Evolutionary conservation across 2,113 vertebrate species (phyloP).

Genomic region (Ciconia boyciana): DNA sequence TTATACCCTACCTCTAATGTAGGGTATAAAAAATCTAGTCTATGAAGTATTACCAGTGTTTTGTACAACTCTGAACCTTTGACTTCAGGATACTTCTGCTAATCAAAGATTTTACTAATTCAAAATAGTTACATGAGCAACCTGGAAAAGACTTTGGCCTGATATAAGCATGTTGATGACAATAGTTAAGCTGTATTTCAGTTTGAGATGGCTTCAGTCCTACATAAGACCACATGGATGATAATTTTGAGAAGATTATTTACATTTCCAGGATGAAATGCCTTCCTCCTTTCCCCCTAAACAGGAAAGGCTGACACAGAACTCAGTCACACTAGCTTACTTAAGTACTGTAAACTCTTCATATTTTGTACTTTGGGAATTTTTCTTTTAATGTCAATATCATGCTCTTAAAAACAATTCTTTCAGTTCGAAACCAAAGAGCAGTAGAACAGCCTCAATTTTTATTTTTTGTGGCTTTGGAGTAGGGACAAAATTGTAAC

Average conservation of each 20-base stretch:
- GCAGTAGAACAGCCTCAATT: background rate
- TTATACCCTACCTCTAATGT: background rate
- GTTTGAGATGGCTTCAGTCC: background rate
- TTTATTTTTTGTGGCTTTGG: background rate
- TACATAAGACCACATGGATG: background rate
- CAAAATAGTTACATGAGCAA: constrained; percentile 9
- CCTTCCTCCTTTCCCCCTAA: background rate
- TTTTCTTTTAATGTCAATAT: background rate
- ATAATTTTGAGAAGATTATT: background rate
- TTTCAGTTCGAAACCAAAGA: background rate
- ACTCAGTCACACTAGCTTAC: background rate
- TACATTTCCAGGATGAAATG: background rate
- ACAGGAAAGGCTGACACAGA: background rate
- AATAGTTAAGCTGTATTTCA: background rate
- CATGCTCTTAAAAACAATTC: background rate
- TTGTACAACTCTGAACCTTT: background rate
- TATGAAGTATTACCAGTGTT: background rate
- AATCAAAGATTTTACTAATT: constrained; percentile 11
- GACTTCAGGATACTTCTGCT: background rate
- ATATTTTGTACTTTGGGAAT: background rate
- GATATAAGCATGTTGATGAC: background rate
- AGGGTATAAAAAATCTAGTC: background rate
- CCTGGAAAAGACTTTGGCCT: constrained; percentile 5
- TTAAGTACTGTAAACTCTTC: background rate
- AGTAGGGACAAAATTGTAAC: background rate